Conservation (phyloP, 2,888 invertebrate species). For the Megastigmus dorsalis region DNA sequence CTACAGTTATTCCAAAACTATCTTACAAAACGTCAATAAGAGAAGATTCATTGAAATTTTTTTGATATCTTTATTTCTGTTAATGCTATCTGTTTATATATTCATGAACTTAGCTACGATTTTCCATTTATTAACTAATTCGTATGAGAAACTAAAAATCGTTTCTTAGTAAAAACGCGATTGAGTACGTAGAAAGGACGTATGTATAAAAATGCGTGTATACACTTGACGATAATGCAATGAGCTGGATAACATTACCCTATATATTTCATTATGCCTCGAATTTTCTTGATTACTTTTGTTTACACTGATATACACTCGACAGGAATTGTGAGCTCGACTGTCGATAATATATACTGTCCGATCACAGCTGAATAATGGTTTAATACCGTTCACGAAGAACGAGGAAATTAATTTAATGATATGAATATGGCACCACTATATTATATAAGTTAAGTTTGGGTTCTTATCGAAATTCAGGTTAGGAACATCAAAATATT, state of each 20-base stretch:
- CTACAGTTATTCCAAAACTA: background rate
- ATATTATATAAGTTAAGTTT: background rate
- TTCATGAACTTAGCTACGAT: background rate
- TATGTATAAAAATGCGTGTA: background rate
- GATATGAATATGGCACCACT: conserved; percentile 9
- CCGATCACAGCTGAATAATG: background rate
- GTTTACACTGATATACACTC: no score
- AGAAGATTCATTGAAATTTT: background rate
- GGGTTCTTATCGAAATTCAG: background rate
- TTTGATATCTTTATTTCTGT: background rate
- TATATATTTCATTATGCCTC: no score
- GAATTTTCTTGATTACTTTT: no score
- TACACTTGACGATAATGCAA: background rate
- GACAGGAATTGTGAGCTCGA: no score
- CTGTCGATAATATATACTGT: no score
- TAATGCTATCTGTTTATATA: background rate
- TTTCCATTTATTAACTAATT: background rate
- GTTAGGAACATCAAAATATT: conserved; percentile 34
- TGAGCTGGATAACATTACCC: background rate
- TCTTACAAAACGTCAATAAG: background rate
- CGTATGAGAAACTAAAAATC: background rate
- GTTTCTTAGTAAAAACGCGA: background rate
- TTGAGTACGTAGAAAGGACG: background rate
- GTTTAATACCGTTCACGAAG: conserved; percentile 8
- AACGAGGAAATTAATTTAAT: conserved; percentile 10